Conservation (phyloP, 1,140 invertebrate genomes). For the Euschistus heros region DNA sequence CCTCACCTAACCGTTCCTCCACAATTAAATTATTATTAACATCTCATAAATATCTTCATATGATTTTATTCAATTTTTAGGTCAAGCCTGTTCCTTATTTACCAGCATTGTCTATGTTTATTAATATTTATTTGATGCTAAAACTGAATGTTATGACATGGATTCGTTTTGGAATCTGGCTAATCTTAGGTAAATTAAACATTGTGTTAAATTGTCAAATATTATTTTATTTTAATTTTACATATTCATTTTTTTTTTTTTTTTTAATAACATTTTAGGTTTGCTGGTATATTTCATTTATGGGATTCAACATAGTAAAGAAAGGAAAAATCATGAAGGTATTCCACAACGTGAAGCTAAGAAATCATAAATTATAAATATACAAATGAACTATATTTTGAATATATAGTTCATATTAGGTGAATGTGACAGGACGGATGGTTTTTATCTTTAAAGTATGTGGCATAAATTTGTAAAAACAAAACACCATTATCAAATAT, state of each 20-base stretch:
- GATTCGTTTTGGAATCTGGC: slow-evolving; percentile 29
- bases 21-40: neutral
- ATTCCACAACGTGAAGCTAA: no score
- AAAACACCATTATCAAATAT: no score
- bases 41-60: neutral
- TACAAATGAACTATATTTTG: no score
- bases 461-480: no score
- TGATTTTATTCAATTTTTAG: slow-evolving; percentile 29
- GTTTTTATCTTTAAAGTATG: no score
- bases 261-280: slow-evolving; percentile 19
- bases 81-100: slow-evolving; percentile 58
- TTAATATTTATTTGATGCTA: slow-evolving; percentile 58
- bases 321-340: slow-evolving; percentile 3
- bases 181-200: slow-evolving; percentile 24
- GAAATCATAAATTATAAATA: no score
- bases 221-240: neutral
- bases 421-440: no score
- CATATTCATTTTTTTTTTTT: neutral
- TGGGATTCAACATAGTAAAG: slow-evolving; percentile 27
- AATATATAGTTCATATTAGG: no score
- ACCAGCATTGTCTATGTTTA: slow-evolving; percentile 52
- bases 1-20: slow-evolving; percentile 6
- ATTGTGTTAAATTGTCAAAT: neutral
- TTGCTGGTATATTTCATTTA: slow-evolving; percentile 28
- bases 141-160: slow-evolving; percentile 40